Percentiles rank a stretch among this genome's conserved stretches.
Evolutionary conservation across 2,113 vertebrate genomes (phyloP).

Genomic region (Thymallus thymallus): DNA sequence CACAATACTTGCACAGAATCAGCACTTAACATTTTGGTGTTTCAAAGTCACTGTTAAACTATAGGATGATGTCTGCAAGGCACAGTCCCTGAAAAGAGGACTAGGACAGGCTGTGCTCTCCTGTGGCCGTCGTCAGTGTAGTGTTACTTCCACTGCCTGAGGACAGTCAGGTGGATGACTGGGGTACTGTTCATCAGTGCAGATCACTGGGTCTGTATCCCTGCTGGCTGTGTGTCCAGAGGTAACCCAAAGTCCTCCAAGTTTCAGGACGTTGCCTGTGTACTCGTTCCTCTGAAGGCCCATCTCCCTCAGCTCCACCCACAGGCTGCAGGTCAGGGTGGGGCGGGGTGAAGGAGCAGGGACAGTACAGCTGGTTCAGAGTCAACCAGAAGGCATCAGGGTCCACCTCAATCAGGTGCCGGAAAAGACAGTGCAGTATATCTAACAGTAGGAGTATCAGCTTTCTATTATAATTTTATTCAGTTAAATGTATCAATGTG

Average conservation of each 20-base stretch:
- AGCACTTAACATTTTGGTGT: too few relatives aligned
- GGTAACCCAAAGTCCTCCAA: slow-evolving; percentile 67
- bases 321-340: slow-evolving; percentile 76
- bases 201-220: not conserved
- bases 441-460: too few relatives aligned
- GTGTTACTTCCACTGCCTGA: not conserved
- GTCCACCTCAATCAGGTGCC: slow-evolving; percentile 80
- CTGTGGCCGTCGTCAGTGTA: not conserved
- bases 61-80: not conserved
- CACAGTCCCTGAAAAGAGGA: not conserved
- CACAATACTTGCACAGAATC: too few relatives aligned
- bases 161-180: not conserved
- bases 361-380: slow-evolving; percentile 79
- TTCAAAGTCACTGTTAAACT: not conserved
- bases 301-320: slow-evolving; percentile 64
- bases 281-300: slow-evolving; percentile 66
- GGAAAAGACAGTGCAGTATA: too few relatives aligned
- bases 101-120: not conserved
- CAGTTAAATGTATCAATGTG: not conserved
- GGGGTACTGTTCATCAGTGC: not conserved
- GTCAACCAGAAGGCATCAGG: slow-evolving; percentile 85
- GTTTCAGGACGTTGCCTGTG: slow-evolving; percentile 74
- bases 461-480: too few relatives aligned
- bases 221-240: not conserved
- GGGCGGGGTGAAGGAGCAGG: slow-evolving; percentile 60